These are phyloP conservation scores for Drosophila subobscura DNA, from an alignment of 1,140 invertebrate species.

Conservation along the genomic window DNA sequence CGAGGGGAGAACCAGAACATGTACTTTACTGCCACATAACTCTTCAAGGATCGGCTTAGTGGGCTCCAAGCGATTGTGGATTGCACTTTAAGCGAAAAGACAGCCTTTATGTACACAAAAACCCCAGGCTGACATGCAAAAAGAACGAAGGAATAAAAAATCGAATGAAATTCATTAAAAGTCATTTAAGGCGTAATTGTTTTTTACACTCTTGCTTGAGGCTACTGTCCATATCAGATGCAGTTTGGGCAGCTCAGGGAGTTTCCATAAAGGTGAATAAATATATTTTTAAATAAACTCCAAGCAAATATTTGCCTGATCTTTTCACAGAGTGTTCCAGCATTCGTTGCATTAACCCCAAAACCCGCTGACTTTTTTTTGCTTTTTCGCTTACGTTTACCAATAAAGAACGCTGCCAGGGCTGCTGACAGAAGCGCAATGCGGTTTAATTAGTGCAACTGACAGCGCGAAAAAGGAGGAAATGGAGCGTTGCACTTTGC, in stretches of 20 bases:
- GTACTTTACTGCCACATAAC: no score
- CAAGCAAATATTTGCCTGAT: no score
- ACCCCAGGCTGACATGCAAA: background rate
- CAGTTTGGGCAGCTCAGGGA: no score
- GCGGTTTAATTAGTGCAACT: slow-evolving; percentile 58
- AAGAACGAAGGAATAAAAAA: slow-evolving; percentile 6
- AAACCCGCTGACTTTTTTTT: no score
- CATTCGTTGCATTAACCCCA: no score
- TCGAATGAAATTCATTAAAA: slow-evolving; percentile 39
- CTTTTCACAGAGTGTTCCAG: no score
- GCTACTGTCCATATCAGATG: background rate
- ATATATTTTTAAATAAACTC: no score
- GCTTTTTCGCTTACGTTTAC: background rate
- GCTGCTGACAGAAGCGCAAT: slow-evolving; percentile 13
- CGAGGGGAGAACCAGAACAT: slow-evolving; percentile 29
- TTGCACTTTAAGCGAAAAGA: slow-evolving; percentile 32
- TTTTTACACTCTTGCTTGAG: background rate
- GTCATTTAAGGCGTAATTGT: slow-evolving; percentile 15
- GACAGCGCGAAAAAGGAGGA: background rate
- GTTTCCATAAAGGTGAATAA: no score
- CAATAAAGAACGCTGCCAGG: slow-evolving; percentile 3
- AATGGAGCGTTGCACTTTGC: background rate
- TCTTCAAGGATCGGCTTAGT: slow-evolving; percentile 29
- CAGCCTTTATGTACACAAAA: background rate
- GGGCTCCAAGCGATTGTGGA: slow-evolving; percentile 27